Conservation (phyloP, 1,140 invertebrate species). For the Elymnias hypermnestra region DNA sequence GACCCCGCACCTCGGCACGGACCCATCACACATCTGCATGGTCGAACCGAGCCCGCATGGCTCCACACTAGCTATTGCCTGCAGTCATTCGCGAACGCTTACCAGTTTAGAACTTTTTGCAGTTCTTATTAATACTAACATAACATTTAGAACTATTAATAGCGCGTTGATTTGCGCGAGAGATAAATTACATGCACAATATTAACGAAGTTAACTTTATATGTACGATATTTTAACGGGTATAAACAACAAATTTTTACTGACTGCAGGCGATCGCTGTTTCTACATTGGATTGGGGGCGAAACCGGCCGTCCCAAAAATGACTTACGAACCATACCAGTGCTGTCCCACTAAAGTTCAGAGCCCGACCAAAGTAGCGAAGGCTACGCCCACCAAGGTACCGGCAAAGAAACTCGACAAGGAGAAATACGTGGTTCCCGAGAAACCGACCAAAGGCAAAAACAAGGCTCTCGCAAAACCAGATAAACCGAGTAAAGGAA, state of each 20-base stretch:
- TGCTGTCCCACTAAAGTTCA: constrained; percentile 91
- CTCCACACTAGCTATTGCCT: constrained; percentile 71
- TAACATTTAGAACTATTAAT: constrained; percentile 65
- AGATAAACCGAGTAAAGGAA: constrained; percentile 78
- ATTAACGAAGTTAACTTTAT: constrained; percentile 68
- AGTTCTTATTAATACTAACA: constrained; percentile 69
- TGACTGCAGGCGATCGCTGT: constrained; percentile 92
- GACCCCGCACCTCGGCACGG: constrained; percentile 61
- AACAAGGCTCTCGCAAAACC: constrained; percentile 74
- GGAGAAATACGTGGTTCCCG: constrained; percentile 44
- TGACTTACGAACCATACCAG: constrained; percentile 91
- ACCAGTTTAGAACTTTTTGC: constrained; percentile 61
- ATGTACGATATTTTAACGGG: constrained; percentile 52
- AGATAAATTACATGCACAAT: constrained; percentile 51
- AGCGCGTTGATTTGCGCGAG: constrained; percentile 48
- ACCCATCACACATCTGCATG: constrained; percentile 71
- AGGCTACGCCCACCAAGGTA: constrained; percentile 77
- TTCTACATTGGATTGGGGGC: constrained; percentile 95
- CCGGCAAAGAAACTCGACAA: constrained; percentile 63
- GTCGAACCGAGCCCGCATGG: constrained; percentile 65
- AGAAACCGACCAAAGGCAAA: constrained; percentile 62
- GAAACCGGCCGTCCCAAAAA: constrained; percentile 86
- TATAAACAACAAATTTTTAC: constrained; percentile 74
- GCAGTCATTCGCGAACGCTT: constrained; percentile 74
- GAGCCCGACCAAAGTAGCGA: constrained; percentile 82